phyloP scores from a whole-genome alignment of 2,797 vertebrate genomes.

The Ceryle rudis region DNA sequence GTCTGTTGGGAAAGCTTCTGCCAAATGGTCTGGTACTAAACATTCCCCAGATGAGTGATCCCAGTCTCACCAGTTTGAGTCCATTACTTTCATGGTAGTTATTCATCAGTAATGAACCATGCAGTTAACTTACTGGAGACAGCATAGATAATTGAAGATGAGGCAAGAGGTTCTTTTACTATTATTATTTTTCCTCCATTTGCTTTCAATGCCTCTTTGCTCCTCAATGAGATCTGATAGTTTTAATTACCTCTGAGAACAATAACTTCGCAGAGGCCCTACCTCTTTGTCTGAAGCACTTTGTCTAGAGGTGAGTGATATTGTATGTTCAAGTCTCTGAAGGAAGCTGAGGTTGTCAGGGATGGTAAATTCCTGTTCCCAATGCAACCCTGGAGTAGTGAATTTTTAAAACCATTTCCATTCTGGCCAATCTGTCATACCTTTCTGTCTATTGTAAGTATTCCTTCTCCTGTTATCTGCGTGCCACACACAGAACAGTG shows the following conservation, averaged over 20 bases:
- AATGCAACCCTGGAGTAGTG: constrained; percentile 23
- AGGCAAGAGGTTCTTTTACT: constrained; percentile 52
- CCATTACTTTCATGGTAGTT: constrained; percentile 50
- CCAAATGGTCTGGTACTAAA: constrained; percentile 1
- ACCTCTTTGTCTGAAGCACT: constrained; percentile 42
- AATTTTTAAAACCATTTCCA: constrained; percentile 54
- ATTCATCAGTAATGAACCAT: constrained; percentile 51
- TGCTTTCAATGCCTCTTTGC: constrained; percentile 51
- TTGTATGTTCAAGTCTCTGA: constrained; percentile 24
- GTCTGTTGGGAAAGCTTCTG: constrained; percentile 1
- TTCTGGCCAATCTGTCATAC: constrained; percentile 41
- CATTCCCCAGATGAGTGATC: background rate
- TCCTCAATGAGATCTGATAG: constrained; percentile 53
- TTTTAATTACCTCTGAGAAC: constrained; percentile 73
- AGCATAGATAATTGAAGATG: constrained; percentile 43
- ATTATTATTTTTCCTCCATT: constrained; percentile 70
- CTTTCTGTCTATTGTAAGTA: constrained; percentile 18
- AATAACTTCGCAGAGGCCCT: constrained; percentile 40
- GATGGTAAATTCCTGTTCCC: constrained; percentile 38
- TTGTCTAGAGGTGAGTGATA: constrained; percentile 12
- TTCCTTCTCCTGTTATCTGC: background rate
- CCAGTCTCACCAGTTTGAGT: background rate
- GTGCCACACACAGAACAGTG: background rate
- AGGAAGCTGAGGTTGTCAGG: constrained; percentile 46
- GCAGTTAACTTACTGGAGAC: constrained; percentile 13